Percentiles rank a stretch among this genome's conserved stretches.
These are phyloP conservation scores for Zygothrica quintamaculata DNA, from an alignment of 2,888 invertebrate species.

Conservation along the genomic window DNA sequence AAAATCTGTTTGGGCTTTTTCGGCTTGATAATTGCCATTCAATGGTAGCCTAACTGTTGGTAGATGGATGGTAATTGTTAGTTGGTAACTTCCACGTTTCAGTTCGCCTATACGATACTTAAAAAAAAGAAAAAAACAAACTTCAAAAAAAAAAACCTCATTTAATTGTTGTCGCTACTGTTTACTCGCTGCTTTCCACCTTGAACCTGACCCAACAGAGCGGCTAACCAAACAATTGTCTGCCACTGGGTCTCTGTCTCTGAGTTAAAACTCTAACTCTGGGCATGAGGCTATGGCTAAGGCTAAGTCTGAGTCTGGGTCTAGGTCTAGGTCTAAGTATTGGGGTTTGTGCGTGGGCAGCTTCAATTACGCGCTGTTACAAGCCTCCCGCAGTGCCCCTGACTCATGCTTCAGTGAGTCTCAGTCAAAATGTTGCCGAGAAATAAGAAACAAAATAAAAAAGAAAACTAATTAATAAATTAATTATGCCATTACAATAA, in stretches of 20 bases:
- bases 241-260: background rate
- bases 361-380: constrained; percentile 63
- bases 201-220: constrained; percentile 60
- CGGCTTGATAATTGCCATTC: constrained; percentile 70
- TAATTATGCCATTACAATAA: constrained; percentile 80
- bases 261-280: background rate
- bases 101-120: background rate
- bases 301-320: constrained; percentile 7
- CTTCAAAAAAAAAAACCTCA: constrained; percentile 29
- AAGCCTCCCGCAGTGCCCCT: constrained; percentile 51
- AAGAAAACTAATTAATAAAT: constrained; percentile 80
- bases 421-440: constrained; percentile 29
- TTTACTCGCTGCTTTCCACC: constrained; percentile 43
- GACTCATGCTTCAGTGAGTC: constrained; percentile 57
- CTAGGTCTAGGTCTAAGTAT: constrained; percentile 10
- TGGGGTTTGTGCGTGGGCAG: constrained; percentile 69
- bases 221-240: constrained; percentile 7
- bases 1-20: constrained; percentile 71
- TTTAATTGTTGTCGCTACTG: constrained; percentile 72
- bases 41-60: constrained; percentile 12
- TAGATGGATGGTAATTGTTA: background rate
- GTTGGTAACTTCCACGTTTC: constrained; percentile 5
- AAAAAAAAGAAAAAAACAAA: constrained; percentile 11
- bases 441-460: constrained; percentile 11
- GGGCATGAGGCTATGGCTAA: constrained; percentile 5